Conservation (phyloP, 2,113 vertebrate species). For the Butorides virescens region DNA sequence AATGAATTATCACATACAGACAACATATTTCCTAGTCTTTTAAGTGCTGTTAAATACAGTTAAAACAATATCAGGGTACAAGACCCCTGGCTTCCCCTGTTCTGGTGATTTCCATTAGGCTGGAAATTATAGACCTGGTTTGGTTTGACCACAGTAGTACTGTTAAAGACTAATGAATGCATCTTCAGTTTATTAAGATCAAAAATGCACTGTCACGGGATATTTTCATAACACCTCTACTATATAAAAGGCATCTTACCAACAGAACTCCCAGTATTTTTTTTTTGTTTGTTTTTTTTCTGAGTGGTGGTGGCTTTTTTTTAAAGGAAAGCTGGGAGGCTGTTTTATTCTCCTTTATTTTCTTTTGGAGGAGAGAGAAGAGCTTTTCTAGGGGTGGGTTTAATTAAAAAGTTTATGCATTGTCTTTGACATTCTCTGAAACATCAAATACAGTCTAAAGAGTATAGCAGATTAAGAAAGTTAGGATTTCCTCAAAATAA, state of each 20-base stretch:
- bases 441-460: not conserved
- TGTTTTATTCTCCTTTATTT: not conserved
- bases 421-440: not conserved
- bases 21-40: not conserved
- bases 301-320: not conserved
- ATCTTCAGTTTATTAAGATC: not conserved
- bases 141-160: not conserved
- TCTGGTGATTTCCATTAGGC: not conserved
- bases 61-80: not conserved
- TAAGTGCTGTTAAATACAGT: not conserved
- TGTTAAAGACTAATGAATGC: not conserved
- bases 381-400: not conserved
- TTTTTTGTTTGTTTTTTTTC: not conserved
- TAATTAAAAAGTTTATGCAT: not conserved
- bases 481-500: not conserved
- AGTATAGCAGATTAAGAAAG: not conserved
- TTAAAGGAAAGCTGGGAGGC: not conserved
- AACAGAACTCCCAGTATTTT: not conserved
- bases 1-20: not conserved
- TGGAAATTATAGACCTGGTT: not conserved
- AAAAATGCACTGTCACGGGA: not conserved
- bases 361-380: not conserved
- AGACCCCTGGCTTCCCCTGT: not conserved
- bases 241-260: not conserved
- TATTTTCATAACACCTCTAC: not conserved